These are phyloP conservation scores for Anthoptus insignis DNA, from an alignment of 2,888 invertebrate species.

Conservation along the genomic window DNA sequence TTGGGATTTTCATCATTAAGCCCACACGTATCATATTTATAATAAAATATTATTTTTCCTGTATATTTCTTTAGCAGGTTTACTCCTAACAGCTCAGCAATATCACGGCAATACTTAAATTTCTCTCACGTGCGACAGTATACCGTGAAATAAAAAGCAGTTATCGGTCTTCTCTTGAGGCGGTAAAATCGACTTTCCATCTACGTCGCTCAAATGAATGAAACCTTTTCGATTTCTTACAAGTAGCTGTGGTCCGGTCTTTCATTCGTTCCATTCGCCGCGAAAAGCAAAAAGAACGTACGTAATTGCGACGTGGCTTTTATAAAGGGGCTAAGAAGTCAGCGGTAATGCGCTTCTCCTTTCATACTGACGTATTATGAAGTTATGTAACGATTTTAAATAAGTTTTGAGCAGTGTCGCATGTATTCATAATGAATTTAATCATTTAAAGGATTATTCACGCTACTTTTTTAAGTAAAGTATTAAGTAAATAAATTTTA, in stretches of 20 bases:
- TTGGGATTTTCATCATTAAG: too few species aligned
- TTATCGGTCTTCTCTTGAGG: constrained; percentile 5
- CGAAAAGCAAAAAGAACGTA: constrained; percentile 57
- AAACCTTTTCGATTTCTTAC: constrained; percentile 65
- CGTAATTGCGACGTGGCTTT: constrained; percentile 73
- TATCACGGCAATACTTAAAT: constrained; percentile 1
- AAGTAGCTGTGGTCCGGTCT: constrained; percentile 48
- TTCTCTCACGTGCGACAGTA: constrained; percentile 4
- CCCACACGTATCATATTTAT: too few species aligned
- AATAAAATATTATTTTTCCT: too few species aligned
- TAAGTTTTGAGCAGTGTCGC: too few species aligned
- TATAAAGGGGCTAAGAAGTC: constrained; percentile 56
- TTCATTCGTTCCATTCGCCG: constrained; percentile 60
- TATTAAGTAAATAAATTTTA: too few species aligned
- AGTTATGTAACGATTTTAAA: constrained; percentile 6
- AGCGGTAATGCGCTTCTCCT: constrained; percentile 42
- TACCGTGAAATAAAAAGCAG: constrained; percentile 5
- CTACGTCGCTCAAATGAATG: constrained; percentile 53
- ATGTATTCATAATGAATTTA: too few species aligned
- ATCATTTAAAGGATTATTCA: too few species aligned
- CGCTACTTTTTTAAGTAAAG: too few species aligned
- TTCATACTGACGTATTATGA: constrained; percentile 9
- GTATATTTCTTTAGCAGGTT: neutral
- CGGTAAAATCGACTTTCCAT: constrained; percentile 29
- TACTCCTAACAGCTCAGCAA: neutral